phyloP scores from a whole-genome alignment of 2,888 invertebrate species.

The Caenorhabditis wallacei region DNA sequence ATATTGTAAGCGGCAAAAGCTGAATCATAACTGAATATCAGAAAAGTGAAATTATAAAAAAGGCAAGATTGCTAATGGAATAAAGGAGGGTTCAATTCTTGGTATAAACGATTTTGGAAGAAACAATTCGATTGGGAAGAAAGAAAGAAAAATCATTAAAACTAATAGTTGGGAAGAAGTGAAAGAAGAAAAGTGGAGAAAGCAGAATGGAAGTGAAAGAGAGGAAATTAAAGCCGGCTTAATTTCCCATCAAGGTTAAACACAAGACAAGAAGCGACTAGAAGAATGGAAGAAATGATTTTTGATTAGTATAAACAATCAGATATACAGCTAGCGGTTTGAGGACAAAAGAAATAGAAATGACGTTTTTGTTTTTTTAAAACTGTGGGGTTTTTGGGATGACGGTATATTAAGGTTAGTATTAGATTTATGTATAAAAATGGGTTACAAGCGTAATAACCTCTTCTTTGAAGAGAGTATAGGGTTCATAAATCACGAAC shows the following conservation, averaged over 20 bases:
- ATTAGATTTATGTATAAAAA: neutral
- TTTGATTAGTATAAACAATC: slow-evolving; percentile 20
- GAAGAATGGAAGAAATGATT: neutral
- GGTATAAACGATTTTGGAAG: neutral
- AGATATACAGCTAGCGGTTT: slow-evolving; percentile 42
- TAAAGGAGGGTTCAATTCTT: neutral
- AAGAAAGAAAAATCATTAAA: neutral
- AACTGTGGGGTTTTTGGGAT: neutral
- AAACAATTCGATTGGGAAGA: too few species aligned
- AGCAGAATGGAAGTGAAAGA: slow-evolving; percentile 19
- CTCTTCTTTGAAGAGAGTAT: slow-evolving; percentile 45
- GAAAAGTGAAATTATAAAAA: neutral
- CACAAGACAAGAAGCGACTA: slow-evolving; percentile 49
- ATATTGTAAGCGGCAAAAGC: neutral
- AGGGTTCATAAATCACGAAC: neutral
- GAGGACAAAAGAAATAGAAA: neutral
- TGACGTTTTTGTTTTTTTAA: neutral
- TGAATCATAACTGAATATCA: slow-evolving; percentile 1
- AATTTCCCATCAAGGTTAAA: slow-evolving; percentile 48
- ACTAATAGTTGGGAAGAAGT: neutral
- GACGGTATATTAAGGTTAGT: slow-evolving; percentile 16
- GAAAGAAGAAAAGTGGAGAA: slow-evolving; percentile 5
- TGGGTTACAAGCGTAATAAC: neutral
- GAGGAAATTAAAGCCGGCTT: slow-evolving; percentile 53
- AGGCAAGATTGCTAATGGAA: slow-evolving; percentile 48